Evolutionary conservation across 1,140 invertebrate genomes (phyloP).

Genomic region (Drosophila biarmipes): DNA sequence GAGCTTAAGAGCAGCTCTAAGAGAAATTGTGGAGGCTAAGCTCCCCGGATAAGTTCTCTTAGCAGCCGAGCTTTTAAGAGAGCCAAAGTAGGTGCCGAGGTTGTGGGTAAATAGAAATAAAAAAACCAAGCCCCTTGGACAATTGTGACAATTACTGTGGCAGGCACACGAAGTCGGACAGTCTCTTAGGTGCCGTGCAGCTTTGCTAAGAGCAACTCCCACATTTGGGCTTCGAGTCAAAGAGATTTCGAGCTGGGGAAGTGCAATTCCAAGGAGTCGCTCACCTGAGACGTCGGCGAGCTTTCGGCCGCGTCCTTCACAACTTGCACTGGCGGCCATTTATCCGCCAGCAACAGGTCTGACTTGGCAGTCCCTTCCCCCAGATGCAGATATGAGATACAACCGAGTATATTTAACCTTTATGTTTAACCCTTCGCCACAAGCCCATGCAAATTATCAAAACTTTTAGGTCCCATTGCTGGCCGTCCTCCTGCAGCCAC

Average conservation of each 20-base stretch:
- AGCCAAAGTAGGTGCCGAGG: neutral
- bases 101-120: slow-evolving; percentile 3
- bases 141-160: slow-evolving; percentile 40
- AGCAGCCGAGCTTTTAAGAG: slow-evolving; percentile 40
- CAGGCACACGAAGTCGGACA: slow-evolving; percentile 21
- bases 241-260: slow-evolving; percentile 4
- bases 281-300: slow-evolving; percentile 76
- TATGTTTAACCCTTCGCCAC: neutral
- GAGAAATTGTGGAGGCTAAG: slow-evolving; percentile 22
- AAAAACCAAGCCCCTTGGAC: slow-evolving; percentile 17
- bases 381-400: neutral
- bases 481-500: slow-evolving; percentile 47
- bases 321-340: slow-evolving; percentile 39
- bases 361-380: neutral
- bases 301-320: slow-evolving; percentile 69
- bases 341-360: slow-evolving; percentile 67
- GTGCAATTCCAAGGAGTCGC: slow-evolving; percentile 49
- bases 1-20: neutral
- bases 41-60: slow-evolving; percentile 2
- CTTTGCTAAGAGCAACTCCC: slow-evolving; percentile 41
- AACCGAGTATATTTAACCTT: neutral
- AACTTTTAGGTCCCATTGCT: slow-evolving; percentile 10
- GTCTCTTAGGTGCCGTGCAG: slow-evolving; percentile 40
- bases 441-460: slow-evolving; percentile 9
- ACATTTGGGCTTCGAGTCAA: neutral